Percentiles rank a stretch among this genome's conserved stretches.
Evolutionary conservation across 2,888 invertebrate species (phyloP).

Genomic region (Tenthredo scrophulariae): DNA sequence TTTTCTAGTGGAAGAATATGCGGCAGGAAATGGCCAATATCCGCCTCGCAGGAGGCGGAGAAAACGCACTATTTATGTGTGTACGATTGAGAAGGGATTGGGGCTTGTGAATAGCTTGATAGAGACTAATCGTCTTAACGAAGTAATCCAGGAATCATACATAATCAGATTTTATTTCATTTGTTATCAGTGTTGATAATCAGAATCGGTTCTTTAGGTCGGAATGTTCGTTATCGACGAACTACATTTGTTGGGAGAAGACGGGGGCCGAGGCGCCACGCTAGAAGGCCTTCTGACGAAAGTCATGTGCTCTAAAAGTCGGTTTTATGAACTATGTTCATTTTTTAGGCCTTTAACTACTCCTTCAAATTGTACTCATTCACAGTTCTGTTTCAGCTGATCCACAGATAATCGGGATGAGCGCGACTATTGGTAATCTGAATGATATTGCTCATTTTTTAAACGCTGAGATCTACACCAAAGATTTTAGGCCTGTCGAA

Average conservation of each 20-base stretch:
- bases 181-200: neutral
- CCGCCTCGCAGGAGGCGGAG: slow-evolving; percentile 90
- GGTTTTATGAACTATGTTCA: slow-evolving; percentile 26
- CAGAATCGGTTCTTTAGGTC: slow-evolving; percentile 62
- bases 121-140: slow-evolving; percentile 85
- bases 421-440: slow-evolving; percentile 97
- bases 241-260: slow-evolving; percentile 94
- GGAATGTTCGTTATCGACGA: slow-evolving; percentile 90
- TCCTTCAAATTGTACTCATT: slow-evolving; percentile 15
- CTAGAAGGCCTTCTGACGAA: slow-evolving; percentile 93
- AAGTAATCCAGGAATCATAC: slow-evolving; percentile 69
- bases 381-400: slow-evolving; percentile 76
- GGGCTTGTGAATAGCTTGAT: slow-evolving; percentile 92
- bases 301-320: slow-evolving; percentile 85
- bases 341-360: slow-evolving; percentile 36
- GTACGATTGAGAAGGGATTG: slow-evolving; percentile 97
- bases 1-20: slow-evolving; percentile 97
- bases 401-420: slow-evolving; percentile 97
- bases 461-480: slow-evolving; percentile 88
- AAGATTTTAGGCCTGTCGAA: slow-evolving; percentile 94
- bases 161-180: slow-evolving; percentile 42
- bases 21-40: slow-evolving; percentile 91
- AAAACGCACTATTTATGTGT: slow-evolving; percentile 91
- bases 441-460: slow-evolving; percentile 90
- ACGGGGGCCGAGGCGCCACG: slow-evolving; percentile 88